Percentiles rank a stretch among this genome's conserved stretches.
Conservation (phyloP, 2,888 invertebrate species). For the Agelastica alni region DNA sequence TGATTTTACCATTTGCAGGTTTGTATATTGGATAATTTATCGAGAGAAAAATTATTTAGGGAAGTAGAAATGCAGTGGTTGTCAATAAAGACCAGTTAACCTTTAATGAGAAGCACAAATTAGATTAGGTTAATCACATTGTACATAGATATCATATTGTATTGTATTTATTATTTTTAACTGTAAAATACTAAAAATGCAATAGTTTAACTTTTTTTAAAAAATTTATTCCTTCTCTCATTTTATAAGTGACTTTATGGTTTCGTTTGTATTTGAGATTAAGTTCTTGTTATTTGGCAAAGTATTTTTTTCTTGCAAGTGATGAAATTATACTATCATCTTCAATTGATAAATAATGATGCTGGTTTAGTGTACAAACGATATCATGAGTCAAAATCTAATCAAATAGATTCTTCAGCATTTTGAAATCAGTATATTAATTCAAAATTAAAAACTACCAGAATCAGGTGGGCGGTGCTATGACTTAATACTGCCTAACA, state of each 20-base stretch:
- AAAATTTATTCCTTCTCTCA: too few relatives aligned
- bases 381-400: too few relatives aligned
- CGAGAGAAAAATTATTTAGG: constrained; percentile 61
- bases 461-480: too few relatives aligned
- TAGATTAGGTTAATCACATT: background rate
- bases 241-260: background rate
- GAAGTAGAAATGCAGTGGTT: constrained; percentile 50
- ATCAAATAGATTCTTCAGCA: too few relatives aligned
- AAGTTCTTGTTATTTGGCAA: constrained; percentile 63
- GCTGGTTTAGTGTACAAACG: too few relatives aligned
- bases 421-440: too few relatives aligned
- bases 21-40: constrained; percentile 62
- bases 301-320: background rate
- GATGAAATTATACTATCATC: too few relatives aligned
- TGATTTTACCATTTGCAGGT: constrained; percentile 54
- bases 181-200: background rate
- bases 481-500: too few relatives aligned
- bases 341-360: too few relatives aligned
- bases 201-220: background rate
- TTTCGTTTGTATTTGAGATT: constrained; percentile 60
- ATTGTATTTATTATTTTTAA: constrained; percentile 7
- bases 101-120: background rate
- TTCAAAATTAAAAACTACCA: too few relatives aligned
- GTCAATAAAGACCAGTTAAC: constrained; percentile 10
- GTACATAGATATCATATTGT: constrained; percentile 4